Evolutionary conservation across 2,113 vertebrate species (phyloP), one percentile per base, ranked within the genome.

Genomic region (Hypomesus transpacificus): DNA sequence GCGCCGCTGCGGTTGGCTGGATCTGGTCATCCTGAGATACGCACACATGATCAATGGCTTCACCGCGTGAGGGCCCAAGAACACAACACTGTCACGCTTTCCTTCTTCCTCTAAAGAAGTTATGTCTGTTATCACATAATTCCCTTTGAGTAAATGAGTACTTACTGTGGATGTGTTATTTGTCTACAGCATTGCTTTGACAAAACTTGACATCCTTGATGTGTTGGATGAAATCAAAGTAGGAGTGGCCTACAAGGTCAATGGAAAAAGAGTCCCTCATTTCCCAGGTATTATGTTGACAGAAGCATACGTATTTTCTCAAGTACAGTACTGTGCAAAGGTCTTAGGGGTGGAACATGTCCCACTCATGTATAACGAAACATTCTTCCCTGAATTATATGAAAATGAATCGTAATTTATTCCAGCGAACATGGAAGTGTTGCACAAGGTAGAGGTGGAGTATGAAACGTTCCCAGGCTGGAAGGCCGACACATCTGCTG

Each of bases 11-110:
- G 97, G 97, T 80, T 99, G 97, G 97, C 87, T 99, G 86, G 96
- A 99, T 89, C 92, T 99, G 69, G 90, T 98, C 86, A 98, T 95
- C 66, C 91, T 98, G 74, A 92, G 93, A 94, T 96, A 98, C 0
- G 96, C 95, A 26, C 95, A 99, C 81, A 99, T 99, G 97, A 94
- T 99, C 83, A 98, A 99, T 52, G 96, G 97, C 73, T 99, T 99
- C 84, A 97, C 96, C 2, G 96, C 94, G 97, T 99, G 89, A 96
- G 96, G 88, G 75, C 2, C 22, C 24, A 31, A 7, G 26, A 53
- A 5, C 31, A 34, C 31, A 0, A 46, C 39, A 46, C 39, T 13
- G 11, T 46, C 39, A 46, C 39, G 7, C 39, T 46, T 13, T 46
- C 39, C 6, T 46, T 11, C 39, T 46, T 11, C 9, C 39, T 46